phyloP scores from a whole-genome alignment of 2,797 vertebrate genomes.

The Parauchenoglanis ngamensis region DNA sequence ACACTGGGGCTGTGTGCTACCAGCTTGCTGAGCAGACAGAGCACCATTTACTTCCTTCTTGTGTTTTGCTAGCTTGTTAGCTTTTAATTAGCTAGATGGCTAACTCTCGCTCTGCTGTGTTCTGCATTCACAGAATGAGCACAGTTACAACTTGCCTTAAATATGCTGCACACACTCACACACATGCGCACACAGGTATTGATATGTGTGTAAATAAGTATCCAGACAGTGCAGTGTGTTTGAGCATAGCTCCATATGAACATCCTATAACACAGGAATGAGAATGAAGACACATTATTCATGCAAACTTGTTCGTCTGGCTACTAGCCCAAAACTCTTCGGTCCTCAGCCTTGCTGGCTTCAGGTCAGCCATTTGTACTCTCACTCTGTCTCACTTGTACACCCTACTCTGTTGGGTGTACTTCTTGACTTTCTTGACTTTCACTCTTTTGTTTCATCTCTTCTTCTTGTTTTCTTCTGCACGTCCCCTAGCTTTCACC shows the following conservation, averaged over 20 bases:
- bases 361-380: conserved; percentile 37
- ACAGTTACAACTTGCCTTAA: not conserved
- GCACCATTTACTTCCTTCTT: not conserved
- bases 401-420: conserved; percentile 14
- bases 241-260: conserved; percentile 48
- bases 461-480: conserved; percentile 37
- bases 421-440: conserved; percentile 11
- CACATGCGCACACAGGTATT: conserved; percentile 23
- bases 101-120: not conserved
- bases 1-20: not conserved
- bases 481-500: not conserved
- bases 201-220: conserved; percentile 43
- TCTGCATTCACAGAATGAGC: not conserved
- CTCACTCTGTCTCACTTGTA: conserved; percentile 18
- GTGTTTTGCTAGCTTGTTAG: not conserved
- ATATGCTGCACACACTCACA: not conserved
- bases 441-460: conserved; percentile 18
- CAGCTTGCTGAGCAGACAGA: not conserved
- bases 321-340: conserved; percentile 40
- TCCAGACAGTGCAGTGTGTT: conserved; percentile 23
- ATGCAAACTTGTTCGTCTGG: conserved; percentile 38
- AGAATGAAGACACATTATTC: conserved; percentile 57
- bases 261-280: conserved; percentile 44
- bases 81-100: not conserved
- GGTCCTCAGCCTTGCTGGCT: conserved; percentile 47